These are phyloP conservation scores for Machimus atricapillus DNA, from an alignment of 2,888 invertebrate species.

Conservation along the genomic window DNA sequence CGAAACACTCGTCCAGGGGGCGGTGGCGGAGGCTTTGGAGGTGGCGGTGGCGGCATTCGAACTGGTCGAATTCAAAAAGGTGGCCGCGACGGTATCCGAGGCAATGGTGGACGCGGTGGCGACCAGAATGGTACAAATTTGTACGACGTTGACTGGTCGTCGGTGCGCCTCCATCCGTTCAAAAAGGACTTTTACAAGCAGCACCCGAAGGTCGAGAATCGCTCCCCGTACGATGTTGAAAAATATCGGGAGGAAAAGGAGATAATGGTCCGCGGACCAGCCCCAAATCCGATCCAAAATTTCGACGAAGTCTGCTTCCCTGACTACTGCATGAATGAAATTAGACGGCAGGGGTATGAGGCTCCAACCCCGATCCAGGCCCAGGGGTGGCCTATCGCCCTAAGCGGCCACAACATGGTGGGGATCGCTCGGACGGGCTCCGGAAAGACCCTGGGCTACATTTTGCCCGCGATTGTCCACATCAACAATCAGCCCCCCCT, in stretches of 20 bases:
- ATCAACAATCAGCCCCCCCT: conserved; percentile 83
- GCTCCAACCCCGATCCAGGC: conserved; percentile 86
- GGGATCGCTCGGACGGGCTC: conserved; percentile 88
- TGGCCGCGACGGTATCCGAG: conserved; percentile 95
- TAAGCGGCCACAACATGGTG: conserved; percentile 83
- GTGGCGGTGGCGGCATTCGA: conserved; percentile 73
- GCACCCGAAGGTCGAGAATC: conserved; percentile 69
- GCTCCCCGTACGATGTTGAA: conserved; percentile 75
- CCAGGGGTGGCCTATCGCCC: conserved; percentile 87
- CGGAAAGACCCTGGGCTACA: conserved; percentile 81
- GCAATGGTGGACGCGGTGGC: conserved; percentile 92
- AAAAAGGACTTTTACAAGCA: conserved; percentile 86
- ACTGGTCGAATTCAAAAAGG: conserved; percentile 73
- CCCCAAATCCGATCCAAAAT: conserved; percentile 78
- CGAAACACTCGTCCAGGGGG: conserved; percentile 76
- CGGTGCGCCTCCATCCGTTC: conserved; percentile 70
- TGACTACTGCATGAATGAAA: conserved; percentile 73
- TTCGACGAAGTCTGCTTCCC: conserved; percentile 84
- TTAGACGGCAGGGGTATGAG: conserved; percentile 72
- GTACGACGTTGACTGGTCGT: conserved; percentile 70
- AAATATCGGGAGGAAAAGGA: conserved; percentile 73
- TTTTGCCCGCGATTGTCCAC: conserved; percentile 85
- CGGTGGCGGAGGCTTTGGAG: conserved; percentile 73
- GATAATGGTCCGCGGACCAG: conserved; percentile 77
- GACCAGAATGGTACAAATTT: conserved; percentile 88